phyloP scores from a whole-genome alignment of 1,140 invertebrate genomes.

The Drosophila orosa region DNA sequence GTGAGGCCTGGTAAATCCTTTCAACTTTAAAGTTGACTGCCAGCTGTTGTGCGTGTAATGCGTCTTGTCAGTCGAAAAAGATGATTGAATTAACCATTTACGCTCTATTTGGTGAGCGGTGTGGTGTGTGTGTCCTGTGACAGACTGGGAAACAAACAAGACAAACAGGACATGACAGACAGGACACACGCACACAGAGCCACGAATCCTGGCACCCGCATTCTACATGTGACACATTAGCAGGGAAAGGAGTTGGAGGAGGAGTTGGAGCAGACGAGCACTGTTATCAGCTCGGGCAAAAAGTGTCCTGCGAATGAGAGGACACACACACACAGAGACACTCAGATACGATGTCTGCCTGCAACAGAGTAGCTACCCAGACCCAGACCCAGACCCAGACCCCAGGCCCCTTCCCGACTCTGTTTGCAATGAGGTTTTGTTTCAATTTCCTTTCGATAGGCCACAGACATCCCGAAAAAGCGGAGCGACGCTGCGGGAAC shows the following conservation, averaged over 20 bases:
- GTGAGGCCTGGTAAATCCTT: not conserved
- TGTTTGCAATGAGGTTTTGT: conserved; percentile 81
- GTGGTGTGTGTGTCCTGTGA: conserved; percentile 5
- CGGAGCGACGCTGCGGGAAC: conserved; percentile 12
- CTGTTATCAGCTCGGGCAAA: conserved; percentile 73
- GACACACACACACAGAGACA: not conserved
- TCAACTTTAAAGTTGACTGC: conserved; percentile 21
- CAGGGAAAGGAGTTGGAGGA: conserved; percentile 5
- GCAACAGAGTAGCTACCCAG: conserved; percentile 36
- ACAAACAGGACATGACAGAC: conserved; percentile 49
- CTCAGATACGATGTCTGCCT: conserved; percentile 69
- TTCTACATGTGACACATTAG: conserved; percentile 60
- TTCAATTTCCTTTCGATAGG: conserved; percentile 83
- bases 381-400: not conserved
- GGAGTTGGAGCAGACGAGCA: conserved; percentile 16
- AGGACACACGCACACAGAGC: conserved; percentile 28
- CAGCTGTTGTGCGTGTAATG: conserved; percentile 44
- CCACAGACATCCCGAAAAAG: conserved; percentile 70
- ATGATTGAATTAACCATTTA: conserved; percentile 80
- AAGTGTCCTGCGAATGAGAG: conserved; percentile 69
- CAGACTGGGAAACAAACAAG: conserved; percentile 36
- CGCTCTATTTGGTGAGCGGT: conserved; percentile 54
- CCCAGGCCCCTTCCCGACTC: not conserved
- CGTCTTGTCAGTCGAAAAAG: conserved; percentile 53
- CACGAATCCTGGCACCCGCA: conserved; percentile 62